phyloP scores from a whole-genome alignment of 2,797 vertebrate genomes.

The Cygnus olor region DNA sequence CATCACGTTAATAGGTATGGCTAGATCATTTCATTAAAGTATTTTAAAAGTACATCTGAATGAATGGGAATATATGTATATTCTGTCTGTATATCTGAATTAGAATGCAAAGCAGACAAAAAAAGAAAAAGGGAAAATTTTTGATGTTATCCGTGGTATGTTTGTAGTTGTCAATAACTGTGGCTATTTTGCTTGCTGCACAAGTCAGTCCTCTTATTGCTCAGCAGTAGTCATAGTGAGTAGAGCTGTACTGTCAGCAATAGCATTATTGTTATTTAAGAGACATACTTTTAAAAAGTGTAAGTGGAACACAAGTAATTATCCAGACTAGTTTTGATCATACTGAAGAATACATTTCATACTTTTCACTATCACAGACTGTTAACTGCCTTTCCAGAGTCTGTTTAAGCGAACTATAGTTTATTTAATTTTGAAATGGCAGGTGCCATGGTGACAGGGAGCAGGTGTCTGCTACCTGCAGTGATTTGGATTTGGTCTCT shows the following conservation, averaged over 20 bases:
- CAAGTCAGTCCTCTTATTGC: not conserved
- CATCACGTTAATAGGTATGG: not conserved
- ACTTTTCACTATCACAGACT: not conserved
- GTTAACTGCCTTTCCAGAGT: not conserved
- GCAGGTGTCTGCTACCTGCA: not conserved
- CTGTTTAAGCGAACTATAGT: not conserved
- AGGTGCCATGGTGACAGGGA: not conserved
- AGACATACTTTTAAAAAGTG: not conserved
- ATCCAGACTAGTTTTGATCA: not conserved
- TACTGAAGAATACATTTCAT: not conserved
- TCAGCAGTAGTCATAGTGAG: not conserved
- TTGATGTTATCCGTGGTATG: accelerated
- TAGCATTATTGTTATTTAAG: not conserved
- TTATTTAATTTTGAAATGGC: not conserved
- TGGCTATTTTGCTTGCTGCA: not conserved
- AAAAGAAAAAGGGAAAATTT: not conserved
- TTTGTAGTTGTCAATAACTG: not conserved
- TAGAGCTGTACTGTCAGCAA: not conserved
- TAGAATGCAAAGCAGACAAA: not conserved
- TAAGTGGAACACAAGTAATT: not conserved
- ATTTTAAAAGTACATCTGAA: not conserved
- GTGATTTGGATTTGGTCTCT: not conserved
- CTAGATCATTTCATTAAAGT: not conserved
- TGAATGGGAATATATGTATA: not conserved
- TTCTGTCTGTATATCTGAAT: not conserved